Evolutionary conservation across 2,888 invertebrate species (phyloP), one percentile per base, ranked within the genome.

Genomic region (Phrixothrix hirtus): DNA sequence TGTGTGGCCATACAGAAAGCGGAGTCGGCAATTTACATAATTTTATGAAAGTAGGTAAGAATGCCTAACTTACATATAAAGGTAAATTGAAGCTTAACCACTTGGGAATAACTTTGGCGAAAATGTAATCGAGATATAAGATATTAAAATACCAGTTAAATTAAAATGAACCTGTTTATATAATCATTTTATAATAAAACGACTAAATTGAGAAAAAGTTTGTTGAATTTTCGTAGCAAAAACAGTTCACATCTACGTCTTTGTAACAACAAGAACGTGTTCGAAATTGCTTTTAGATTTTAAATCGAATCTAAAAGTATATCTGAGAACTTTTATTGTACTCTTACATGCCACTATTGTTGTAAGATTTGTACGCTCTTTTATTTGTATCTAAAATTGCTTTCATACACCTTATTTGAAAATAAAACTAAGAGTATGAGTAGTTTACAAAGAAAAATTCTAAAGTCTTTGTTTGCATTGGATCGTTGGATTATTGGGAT

Each of bases 221-320:
- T 34, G 10, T 16, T 10, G 7, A 14, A 9, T 15, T 34, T 10
- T 14, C 34, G 34, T 9, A 10, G 4, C 34, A 38, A 25, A 38
- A 50, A 44, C 50, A 44, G 36, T 38, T 35, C 21, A 27, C 35
- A 51, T 45, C 44, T 35, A 39, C 39, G 39, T 14, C 34, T 17
- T 17, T 11, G 34, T 45, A 44, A 51, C 39, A 39, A 51, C 39
- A 45, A 27, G 44, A 38, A 51, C 51, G 51, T 51, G 51, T 45
- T 37, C 34, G 13, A 51, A 51, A 51, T 51, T 51, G 41, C 51
- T 45, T 51, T 51, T 26, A 51, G 43, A 51, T 51, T 51, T 51
- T 51, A 51, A 51, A 51, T 51, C 51, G 45, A 51, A 51, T 45
- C 44, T 51, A 5, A 39, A 39, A 34, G 34, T 51, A 51, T 51